Base-by-base conservation (phyloP, 2,888 invertebrate species). In the Dryobota labecula region DNA sequence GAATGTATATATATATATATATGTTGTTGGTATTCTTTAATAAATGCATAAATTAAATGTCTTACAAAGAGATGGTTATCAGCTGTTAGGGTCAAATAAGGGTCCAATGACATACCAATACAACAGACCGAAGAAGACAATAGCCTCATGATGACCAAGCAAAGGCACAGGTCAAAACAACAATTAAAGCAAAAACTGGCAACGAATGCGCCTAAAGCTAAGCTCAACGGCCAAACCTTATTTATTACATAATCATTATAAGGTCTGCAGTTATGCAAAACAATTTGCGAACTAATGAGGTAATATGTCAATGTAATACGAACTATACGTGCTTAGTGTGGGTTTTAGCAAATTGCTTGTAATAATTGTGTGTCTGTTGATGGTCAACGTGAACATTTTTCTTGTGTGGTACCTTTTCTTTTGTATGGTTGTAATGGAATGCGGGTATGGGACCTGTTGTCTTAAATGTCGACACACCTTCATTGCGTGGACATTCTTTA, bases 221-320 rank as follows among this genome's bases (percentile, higher is more conserved):
- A n/a, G 8, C 18, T 67, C 38, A 24, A 13, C 38, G 27, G 24
- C 72, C 79, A 69, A 63, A 73, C 62, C 54, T 62, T 69, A 80
- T 79, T 68, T 61, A 84, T 83, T 80, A 70, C 56, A 54, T 54
- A 76, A 83, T 84, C 70, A 85, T 62, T 62, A 62, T 20, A 73
- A 65, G 70, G 70, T 69, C 53, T 56, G 61, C 54, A 53, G 64
- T 83, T 74, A 75, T 66, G 75, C 76, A 76, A 80, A 78, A 74
- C 76, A 64, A 78, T 83, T 86, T 70, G 78, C 61, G 41, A 63
- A 80, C 73, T 76, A 84, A 86, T 86, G 76, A 85, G 68, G 69
- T 64, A 76, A 80, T 80, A 80, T 72, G 80, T 83, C 85, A 79
- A 49, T 73, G 81, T 76, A 56, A 49, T 69, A 41, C n/a, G 18